Evolutionary conservation across 2,888 invertebrate genomes (phyloP), one percentile per base, ranked within the genome.

Genomic region (Rhamphomyia laevipes): DNA sequence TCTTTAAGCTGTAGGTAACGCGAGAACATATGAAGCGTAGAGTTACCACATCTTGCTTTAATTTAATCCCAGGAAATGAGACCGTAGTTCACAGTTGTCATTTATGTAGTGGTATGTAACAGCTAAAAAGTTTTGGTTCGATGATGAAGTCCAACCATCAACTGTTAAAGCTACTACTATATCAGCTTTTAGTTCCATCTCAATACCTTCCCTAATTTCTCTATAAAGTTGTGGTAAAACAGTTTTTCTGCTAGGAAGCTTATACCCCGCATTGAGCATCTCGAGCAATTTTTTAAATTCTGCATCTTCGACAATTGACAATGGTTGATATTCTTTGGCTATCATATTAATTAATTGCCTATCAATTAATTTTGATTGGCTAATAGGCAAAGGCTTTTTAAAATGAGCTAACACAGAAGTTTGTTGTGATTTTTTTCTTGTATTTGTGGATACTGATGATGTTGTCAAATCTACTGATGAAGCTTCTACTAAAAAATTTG

Each of bases 21-120:
- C 30, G 52, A 48, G 12, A 54, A 45, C 58, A 60, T 59, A 3
- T 50, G 48, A 6, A 57, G 46, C 37, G 44, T 35, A 2, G 57
- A 59, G 49, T 59, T 61, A 58, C 60, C 7, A 43, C 43, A 43
- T 43, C 43, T 21, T 43, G 15, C 15, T 21, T 43, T 43, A 17
- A 43, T 18, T 43, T 43, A 13, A 48, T 2, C 46, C n/a, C 13
- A 53, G 7, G 15, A 51, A 45, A 43, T 49, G 23, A 30, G 11
- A 15, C 17, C 44, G 47, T 12, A n/a, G n/a, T n/a, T 4, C 18
- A 15, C 33, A 15, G 9, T 51, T 30, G 12, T 49, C 21, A 7
- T 41, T 42, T 5, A 51, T 48, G 11, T 48, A 52, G 38, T 54
- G 49, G 1, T 48, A 51, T n/a, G 53, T 54, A 12, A 50, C 49